phyloP scores from a whole-genome alignment of 2,888 invertebrate species.

The Liopterus haemorrhoidalis region DNA sequence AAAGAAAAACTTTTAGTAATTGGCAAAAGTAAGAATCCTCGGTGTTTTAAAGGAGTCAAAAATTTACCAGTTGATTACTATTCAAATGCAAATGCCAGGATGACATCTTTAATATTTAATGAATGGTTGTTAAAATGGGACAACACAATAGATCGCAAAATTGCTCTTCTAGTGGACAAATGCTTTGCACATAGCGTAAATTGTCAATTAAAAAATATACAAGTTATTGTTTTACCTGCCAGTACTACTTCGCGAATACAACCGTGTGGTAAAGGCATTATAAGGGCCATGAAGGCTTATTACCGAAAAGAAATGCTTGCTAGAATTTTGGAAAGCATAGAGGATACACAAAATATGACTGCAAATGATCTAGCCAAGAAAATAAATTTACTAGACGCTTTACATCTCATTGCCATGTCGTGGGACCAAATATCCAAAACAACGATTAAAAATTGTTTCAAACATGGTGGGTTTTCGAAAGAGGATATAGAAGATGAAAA shows the following conservation, averaged over 20 bases:
- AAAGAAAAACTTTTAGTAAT: constrained; percentile 35
- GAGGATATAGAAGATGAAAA: background rate
- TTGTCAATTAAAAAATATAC: constrained; percentile 16
- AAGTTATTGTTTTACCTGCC: constrained; percentile 1
- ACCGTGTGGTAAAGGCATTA: constrained; percentile 3
- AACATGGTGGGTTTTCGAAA: constrained; percentile 17
- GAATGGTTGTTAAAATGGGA: constrained; percentile 19
- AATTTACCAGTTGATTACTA: constrained; percentile 30
- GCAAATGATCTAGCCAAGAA: no score
- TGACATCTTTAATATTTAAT: constrained; percentile 30
- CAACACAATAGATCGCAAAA: constrained; percentile 26
- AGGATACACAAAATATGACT: no score
- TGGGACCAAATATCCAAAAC: constrained; percentile 14
- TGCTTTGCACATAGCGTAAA: constrained; percentile 28
- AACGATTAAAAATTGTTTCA: constrained; percentile 23
- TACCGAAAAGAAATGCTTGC: constrained; percentile 2
- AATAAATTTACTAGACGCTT: constrained; percentile 13
- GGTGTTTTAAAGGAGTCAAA: constrained; percentile 32
- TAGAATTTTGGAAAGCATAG: no score
- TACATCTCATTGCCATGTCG: constrained; percentile 29
- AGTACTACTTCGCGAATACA: constrained; percentile 1
- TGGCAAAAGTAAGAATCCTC: constrained; percentile 35
- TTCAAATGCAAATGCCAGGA: constrained; percentile 33
- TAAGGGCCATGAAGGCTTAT: background rate
- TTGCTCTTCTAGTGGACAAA: constrained; percentile 31